Conservation (phyloP, 2,113 vertebrate genomes). For the Etheostoma cragini region DNA sequence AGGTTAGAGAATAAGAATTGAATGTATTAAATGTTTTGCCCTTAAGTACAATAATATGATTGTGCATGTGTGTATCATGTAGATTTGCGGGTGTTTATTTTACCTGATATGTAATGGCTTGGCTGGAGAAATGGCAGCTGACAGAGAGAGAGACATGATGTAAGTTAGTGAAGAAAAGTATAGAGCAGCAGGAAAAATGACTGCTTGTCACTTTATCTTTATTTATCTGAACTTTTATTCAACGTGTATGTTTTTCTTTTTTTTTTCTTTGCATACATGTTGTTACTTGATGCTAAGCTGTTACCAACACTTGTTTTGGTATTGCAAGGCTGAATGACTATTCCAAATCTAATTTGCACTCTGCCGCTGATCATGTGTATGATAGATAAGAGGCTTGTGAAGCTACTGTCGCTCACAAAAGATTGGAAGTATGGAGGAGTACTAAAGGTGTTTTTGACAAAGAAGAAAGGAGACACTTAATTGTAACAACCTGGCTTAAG, state of each 20-base stretch:
- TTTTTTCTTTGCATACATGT: background rate
- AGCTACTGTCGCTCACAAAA: slow-evolving; percentile 39
- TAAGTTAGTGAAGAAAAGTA: slow-evolving; percentile 4
- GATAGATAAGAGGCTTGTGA: slow-evolving; percentile 23
- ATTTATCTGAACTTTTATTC: background rate
- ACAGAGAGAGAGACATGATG: slow-evolving; percentile 1
- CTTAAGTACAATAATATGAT: slow-evolving; percentile 17
- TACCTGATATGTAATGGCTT: slow-evolving; percentile 83
- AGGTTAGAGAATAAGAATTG: slow-evolving; percentile 45
- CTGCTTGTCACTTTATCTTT: background rate
- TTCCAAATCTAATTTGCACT: background rate
- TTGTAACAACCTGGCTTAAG: background rate
- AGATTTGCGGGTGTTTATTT: slow-evolving; percentile 32
- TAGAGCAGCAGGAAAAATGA: background rate
- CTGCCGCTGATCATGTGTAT: slow-evolving; percentile 25
- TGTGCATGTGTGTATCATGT: slow-evolving; percentile 21
- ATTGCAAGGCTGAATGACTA: background rate
- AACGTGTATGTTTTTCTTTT: background rate
- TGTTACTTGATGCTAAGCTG: background rate
- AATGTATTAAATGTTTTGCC: slow-evolving; percentile 29
- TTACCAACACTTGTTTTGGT: background rate
- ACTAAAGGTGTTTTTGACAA: slow-evolving; percentile 43
- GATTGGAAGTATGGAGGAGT: slow-evolving; percentile 32
- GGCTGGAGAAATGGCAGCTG: slow-evolving; percentile 76
- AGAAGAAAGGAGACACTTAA: slow-evolving; percentile 26